These are phyloP conservation scores for Drosophila macrospina DNA, from an alignment of 2,888 invertebrate species.

Conservation along the genomic window DNA sequence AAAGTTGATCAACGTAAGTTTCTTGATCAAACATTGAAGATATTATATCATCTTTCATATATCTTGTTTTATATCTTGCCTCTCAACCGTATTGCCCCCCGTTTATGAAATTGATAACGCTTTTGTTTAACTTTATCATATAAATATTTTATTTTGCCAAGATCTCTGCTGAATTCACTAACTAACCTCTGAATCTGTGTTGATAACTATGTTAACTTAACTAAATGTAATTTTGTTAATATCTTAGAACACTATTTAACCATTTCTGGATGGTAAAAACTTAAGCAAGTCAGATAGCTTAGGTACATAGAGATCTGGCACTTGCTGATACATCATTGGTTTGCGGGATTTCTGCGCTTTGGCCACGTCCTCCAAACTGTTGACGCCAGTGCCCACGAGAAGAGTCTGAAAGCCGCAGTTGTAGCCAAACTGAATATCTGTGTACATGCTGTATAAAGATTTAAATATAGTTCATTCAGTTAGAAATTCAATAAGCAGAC, in stretches of 20 bases:
- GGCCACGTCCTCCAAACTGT: slow-evolving; percentile 46
- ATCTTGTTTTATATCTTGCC: too few species aligned
- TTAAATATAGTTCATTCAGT: background rate
- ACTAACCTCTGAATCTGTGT: background rate
- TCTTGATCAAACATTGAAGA: too few species aligned
- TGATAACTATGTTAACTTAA: background rate
- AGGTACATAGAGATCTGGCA: slow-evolving; percentile 59
- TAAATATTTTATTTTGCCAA: too few species aligned
- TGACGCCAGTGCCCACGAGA: slow-evolving; percentile 61
- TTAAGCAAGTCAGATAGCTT: slow-evolving; percentile 49
- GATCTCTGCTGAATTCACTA: too few species aligned
- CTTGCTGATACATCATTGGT: slow-evolving; percentile 48
- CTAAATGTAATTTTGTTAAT: background rate
- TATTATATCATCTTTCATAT: too few species aligned
- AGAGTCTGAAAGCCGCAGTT: slow-evolving; percentile 70
- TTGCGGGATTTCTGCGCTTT: slow-evolving; percentile 38
- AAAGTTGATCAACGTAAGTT: too few species aligned
- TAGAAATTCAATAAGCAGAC: background rate
- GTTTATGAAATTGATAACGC: too few species aligned
- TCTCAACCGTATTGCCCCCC: too few species aligned
- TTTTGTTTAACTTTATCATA: too few species aligned
- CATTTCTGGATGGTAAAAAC: slow-evolving; percentile 52
- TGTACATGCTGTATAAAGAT: slow-evolving; percentile 37
- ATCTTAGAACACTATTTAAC: slow-evolving; percentile 21
- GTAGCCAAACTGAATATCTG: slow-evolving; percentile 65